Evolutionary conservation across 2,797 vertebrate species (phyloP), one percentile per base, ranked within the genome.

Genomic region (Liparis tanakae): DNA sequence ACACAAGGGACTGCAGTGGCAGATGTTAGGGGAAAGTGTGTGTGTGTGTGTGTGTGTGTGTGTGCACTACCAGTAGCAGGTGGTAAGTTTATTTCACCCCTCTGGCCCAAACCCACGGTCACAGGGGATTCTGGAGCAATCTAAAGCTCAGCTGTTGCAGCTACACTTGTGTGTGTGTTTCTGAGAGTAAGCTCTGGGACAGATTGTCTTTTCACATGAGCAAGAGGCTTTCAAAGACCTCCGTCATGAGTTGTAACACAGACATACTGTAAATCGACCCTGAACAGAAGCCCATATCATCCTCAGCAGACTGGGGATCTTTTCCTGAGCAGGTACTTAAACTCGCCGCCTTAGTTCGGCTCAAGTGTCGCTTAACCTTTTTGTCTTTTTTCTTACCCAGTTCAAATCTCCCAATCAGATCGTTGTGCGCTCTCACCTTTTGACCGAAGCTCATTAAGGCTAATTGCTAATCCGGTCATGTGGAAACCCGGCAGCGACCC

Each of bases 51-150:
- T 63, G 78, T 78, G 67, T 63, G 67, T 43, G 54, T 48, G 66
- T 60, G 69, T 68, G 70, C 75, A 83, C 83, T 86, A 83, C 87
- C 90, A 92, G 91, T 94, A 94, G 94, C 94, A 95, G 91, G 92
- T 95, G 93, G 93, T 90, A 92, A 92, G 84, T 93, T 94, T 94
- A 89, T 92, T 93, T 91, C 85, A 86, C 91, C 89, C 86, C 81
- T 76, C 57, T 90, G 85, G 87, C 81, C 87, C 85, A 88, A 88
- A 90, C 74, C 85, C 67, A 72, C 65, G 66, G 78, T 84, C 80
- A 86, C 84, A 78, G 70, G 84, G 79, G 88, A 79, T 83, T 90
- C 82, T 57, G 76, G 69, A 77, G 83, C 82, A 80, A 76, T 93
- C 91, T 88, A 90, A 76, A 83, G 76, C 89, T 88, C 87, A 88